Conservation (phyloP, 2,888 invertebrate species). For the Steinernema hermaphroditum region DNA sequence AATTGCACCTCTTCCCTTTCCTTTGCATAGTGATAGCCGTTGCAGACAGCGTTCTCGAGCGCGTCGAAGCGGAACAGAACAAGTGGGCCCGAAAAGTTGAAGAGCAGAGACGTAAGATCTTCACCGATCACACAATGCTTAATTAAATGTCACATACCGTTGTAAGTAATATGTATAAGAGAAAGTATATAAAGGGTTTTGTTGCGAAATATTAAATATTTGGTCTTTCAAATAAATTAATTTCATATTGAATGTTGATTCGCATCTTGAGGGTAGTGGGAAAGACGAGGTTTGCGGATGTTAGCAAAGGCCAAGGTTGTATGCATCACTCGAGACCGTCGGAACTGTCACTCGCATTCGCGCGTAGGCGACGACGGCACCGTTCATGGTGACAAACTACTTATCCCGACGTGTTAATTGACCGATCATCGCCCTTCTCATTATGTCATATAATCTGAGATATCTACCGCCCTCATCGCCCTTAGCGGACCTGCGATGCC, state of each 20-base stretch:
- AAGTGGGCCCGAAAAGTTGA: conserved; percentile 96
- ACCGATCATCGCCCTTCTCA: conserved; percentile 27
- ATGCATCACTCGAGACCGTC: not conserved
- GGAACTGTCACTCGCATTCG: conserved; percentile 22
- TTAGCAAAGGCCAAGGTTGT: conserved; percentile 30
- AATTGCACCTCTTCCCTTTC: no score
- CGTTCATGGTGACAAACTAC: conserved; percentile 29
- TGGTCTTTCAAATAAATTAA: not conserved
- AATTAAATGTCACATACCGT: conserved; percentile 73
- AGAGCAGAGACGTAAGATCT: conserved; percentile 82
- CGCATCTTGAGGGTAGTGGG: not conserved
- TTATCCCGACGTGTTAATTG: conserved; percentile 29
- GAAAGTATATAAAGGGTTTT: no score
- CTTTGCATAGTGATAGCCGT: no score
- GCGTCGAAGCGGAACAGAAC: conserved; percentile 92
- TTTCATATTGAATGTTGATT: not conserved
- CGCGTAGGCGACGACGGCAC: conserved; percentile 24
- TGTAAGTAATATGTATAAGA: no score
- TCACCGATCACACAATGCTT: conserved; percentile 94
- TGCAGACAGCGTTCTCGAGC: conserved; percentile 77
- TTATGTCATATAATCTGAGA: conserved; percentile 31
- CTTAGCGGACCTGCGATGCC: conserved; percentile 28
- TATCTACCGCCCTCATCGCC: conserved; percentile 21
- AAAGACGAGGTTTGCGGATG: not conserved
- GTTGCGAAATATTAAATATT: conserved; percentile 68